Evolutionary conservation across 2,113 vertebrate species (phyloP).

Genomic region (Scolopax mira): DNA sequence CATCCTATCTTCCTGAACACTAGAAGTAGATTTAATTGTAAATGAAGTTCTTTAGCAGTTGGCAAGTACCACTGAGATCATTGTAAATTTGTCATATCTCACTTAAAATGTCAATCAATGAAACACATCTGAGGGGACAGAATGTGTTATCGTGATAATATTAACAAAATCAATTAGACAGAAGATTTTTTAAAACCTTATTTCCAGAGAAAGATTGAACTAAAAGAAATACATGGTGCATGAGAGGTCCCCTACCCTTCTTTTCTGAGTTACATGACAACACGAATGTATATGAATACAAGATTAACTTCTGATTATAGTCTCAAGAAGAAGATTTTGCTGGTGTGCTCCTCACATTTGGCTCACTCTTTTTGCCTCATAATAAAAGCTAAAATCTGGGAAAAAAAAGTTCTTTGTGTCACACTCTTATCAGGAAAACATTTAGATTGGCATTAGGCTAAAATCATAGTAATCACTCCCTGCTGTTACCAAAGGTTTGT

Average conservation of each 20-base stretch:
- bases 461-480: not conserved
- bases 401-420: not conserved
- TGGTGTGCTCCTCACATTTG: constrained; percentile 6
- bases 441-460: not conserved
- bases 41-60: not conserved
- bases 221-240: not conserved
- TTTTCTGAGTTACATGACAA: not conserved
- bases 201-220: not conserved
- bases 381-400: not conserved
- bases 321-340: not conserved
- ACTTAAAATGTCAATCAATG: not conserved
- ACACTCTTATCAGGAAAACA: not conserved
- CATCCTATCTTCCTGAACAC: not conserved
- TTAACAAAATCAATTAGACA: not conserved
- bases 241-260: accelerated
- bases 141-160: not conserved
- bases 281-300: not conserved
- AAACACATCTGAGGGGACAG: not conserved
- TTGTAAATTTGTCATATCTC: not conserved
- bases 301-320: not conserved
- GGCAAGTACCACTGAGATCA: not conserved
- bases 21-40: not conserved
- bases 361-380: not conserved
- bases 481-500: not conserved
- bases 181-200: not conserved